A percentile compares a stretch with the other conserved stretches of the same genome.
These are phyloP conservation scores for Gadus chalcogrammus DNA, from an alignment of 2,113 vertebrate species.

Conservation along the genomic window DNA sequence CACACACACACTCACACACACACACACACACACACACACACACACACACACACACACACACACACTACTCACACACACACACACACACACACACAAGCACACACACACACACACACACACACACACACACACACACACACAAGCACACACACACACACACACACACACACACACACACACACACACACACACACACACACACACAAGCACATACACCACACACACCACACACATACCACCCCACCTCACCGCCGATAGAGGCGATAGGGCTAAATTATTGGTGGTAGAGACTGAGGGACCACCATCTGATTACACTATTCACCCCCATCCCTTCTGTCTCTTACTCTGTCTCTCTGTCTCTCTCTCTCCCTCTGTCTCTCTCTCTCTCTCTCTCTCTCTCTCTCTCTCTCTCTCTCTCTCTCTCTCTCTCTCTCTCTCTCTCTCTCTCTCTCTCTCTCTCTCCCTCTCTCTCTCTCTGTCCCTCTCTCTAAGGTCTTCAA, in stretches of 20 bases:
- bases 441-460: background rate
- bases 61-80: background rate
- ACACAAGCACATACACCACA: background rate
- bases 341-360: background rate
- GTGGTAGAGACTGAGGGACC: too few relatives aligned
- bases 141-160: background rate
- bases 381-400: background rate
- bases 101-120: background rate
- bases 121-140: background rate
- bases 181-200: background rate
- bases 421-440: background rate
- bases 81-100: background rate
- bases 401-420: background rate
- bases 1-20: too few relatives aligned
- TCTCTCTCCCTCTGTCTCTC: too few relatives aligned
- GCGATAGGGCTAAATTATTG: too few relatives aligned
- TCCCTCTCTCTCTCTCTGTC: background rate
- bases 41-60: too few relatives aligned
- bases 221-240: too few relatives aligned
- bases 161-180: background rate
- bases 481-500: conserved; percentile 45
- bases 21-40: too few relatives aligned
- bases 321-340: background rate
- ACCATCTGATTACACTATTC: too few relatives aligned
- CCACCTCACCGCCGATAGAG: too few relatives aligned